Evolutionary conservation across 2,888 invertebrate species (phyloP), one percentile per base, ranked within the genome.

Genomic region (Andricus quercusramuli): DNA sequence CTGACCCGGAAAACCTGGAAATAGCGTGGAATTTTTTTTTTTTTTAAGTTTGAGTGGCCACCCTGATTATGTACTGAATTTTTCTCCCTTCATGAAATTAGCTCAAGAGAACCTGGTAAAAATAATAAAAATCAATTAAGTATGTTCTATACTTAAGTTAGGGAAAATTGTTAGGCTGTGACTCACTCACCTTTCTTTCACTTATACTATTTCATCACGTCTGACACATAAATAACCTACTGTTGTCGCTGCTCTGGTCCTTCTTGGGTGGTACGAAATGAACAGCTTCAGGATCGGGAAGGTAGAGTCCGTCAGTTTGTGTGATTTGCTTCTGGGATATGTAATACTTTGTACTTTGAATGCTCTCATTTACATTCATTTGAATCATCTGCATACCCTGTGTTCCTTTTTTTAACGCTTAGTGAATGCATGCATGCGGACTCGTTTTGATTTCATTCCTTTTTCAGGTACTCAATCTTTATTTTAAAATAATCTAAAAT

Each of bases 211-310:
- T 80, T 74, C 29, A 25, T 51, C n/a, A 59, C 32, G 79, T 82
- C 79, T 83, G 79, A 79, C 59, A 70, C 37, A 78, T 77, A 82
- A 77, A 87, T 87, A 83, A 88, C 85, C 77, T 86, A 84, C 87
- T 90, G 86, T 90, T 88, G 85, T 88, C 91, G 91, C 91, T 91
- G 91, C 89, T 86, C 89, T 91, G 92, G 90, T 88, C 83, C 82
- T 88, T 84, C 85, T 84, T 83, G 81, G 86, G 76, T 83, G 86
- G 85, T 85, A 81, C 80, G 74, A 81, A 83, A 89, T 87, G 88
- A 85, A 88, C 94, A 95, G 94, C 94, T 94, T 94, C 93, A 95
- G 94, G 95, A 95, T 96, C 94, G 95, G 96, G 94, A 96, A 96
- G 96, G 96, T 96, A 96, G 95, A 95, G 95, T 96, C 95, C 94